Base-by-base conservation (phyloP, 2,113 vertebrate genomes). In the Helogale parvula region DNA sequence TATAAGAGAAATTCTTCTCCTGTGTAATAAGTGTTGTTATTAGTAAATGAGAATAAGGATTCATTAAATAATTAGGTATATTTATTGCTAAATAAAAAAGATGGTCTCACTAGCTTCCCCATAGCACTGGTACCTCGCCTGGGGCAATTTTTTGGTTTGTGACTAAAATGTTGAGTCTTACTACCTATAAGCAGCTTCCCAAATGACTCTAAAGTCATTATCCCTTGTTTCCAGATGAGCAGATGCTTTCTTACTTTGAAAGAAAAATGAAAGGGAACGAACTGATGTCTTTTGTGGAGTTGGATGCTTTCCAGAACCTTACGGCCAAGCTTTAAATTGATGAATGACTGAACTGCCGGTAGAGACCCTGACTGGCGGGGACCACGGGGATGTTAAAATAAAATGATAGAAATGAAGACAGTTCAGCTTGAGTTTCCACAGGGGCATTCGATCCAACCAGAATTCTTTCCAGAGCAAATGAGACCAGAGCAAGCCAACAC, bases 401-500 rank as follows among this genome's bases (percentile, higher is more conserved):
- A 98, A 98, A 97, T 80, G 96, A 95, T 88, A 95, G 96, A 80
- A 97, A 96, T 16, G 72, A 96, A 95, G 98, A 96, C 82, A 92
- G 88, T 47, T 86, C 96, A 98, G 96, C 98, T 98, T 90, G 65
- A 66, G 83, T 98, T 98, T 98, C 98, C 96, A 92, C 66, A 88
- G 98, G 84, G 97, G 76, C 0, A 0, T 79, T 93, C 85, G 91
- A 92, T 84, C 57, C 0, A 60, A 97, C 52, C 77, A 83, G 88
- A 74, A 82, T 97, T 65, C 90, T 52, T 87, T 88, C 33, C 13
- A 95, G 97, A 97, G 97, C 3, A 4, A 97, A 97, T 0, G 3
- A 91, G 71, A 77, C 74, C 0, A 2, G 81, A 66, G 87, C 0
- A 50, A 93, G 80, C 52, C 25, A 0, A 92, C 98, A 98, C 98